Base-by-base conservation (phyloP, 2,888 invertebrate genomes). In the Bibio marci region DNA sequence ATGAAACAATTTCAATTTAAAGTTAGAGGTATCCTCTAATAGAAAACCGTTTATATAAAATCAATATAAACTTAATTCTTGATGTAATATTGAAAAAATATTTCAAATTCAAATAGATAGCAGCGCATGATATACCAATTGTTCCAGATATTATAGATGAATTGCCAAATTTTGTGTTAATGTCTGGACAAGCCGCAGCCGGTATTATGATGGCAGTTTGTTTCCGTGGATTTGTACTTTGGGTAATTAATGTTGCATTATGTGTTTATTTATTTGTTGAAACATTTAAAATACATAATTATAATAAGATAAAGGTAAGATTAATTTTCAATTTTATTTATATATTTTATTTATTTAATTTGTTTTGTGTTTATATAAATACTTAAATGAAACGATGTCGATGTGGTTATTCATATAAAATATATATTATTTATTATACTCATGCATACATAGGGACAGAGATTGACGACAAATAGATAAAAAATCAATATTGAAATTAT, bases 161-260 rank as follows among this genome's bases (percentile, higher is more conserved):
- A 6, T 11, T 48, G 19, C 43, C 53, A 1, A 38, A 54, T 11
- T 51, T 46, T 3, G 48, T 54, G 27, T 30, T 60, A 2, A 7
- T 57, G 3, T 49, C 55, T 4, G 60, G 50, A 1, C 50, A 50
- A 44, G 50, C 55, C 4, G 52, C 53, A 2, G 51, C 59, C 12
- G 54, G 59, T 2, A 43, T 56, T 5, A 53, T 64, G 52, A 52
- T 60, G 55, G 48, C 59, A 11, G 48, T 65, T 15, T 53, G 62
- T 2, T 51, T 64, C 10, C 59, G 63, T 43, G 66, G 66, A 11
- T 64, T 58, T 45, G 41, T 62, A n/a, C 31, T 66, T 28, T 65
- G 62, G 63, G 25, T 61, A 8, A 48, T 63, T 2, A 66, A 66
- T 47, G 38, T 59, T 8, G 44, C 48, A 2, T 43, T 63, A 17